These are phyloP conservation scores for Lasioglossum oenotherae DNA, from an alignment of 2,888 invertebrate species.

Conservation along the genomic window DNA sequence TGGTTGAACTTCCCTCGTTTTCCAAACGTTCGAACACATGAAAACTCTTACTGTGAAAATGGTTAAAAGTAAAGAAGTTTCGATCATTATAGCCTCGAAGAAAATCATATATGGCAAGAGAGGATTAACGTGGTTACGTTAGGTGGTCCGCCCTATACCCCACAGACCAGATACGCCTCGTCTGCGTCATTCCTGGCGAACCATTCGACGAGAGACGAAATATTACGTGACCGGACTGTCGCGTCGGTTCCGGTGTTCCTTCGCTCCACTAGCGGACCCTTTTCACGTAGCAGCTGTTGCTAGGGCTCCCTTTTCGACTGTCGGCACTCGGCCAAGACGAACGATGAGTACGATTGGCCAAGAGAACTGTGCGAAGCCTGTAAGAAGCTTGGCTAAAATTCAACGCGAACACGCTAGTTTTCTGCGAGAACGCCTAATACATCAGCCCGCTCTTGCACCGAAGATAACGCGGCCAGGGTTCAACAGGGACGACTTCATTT, in stretches of 20 bases:
- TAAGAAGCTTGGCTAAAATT: background rate
- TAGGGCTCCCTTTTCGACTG: slow-evolving; percentile 37
- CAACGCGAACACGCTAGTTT: background rate
- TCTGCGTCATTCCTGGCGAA: background rate
- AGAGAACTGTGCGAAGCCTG: background rate
- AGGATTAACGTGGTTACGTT: background rate
- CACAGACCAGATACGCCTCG: background rate
- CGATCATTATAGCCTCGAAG: background rate
- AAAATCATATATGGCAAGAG: background rate
- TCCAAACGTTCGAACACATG: background rate
- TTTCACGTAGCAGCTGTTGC: slow-evolving; percentile 57
- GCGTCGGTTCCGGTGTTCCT: slow-evolving; percentile 30
- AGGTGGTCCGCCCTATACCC: too few relatives aligned
- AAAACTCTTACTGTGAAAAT: background rate
- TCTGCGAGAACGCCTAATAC: background rate
- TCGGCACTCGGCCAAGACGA: slow-evolving; percentile 38
- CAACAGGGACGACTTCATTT: background rate
- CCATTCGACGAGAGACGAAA: slow-evolving; percentile 40
- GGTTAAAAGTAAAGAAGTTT: background rate
- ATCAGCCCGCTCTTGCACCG: slow-evolving; percentile 3
- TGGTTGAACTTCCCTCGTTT: background rate
- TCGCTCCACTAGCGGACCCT: slow-evolving; percentile 26
- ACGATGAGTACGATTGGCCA: slow-evolving; percentile 28
- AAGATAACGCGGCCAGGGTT: slow-evolving; percentile 14
- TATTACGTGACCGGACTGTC: slow-evolving; percentile 62